A percentile compares a stretch with the other conserved stretches of the same genome.
phyloP scores from a whole-genome alignment of 2,113 vertebrate genomes.

The Nymphicus hollandicus region DNA sequence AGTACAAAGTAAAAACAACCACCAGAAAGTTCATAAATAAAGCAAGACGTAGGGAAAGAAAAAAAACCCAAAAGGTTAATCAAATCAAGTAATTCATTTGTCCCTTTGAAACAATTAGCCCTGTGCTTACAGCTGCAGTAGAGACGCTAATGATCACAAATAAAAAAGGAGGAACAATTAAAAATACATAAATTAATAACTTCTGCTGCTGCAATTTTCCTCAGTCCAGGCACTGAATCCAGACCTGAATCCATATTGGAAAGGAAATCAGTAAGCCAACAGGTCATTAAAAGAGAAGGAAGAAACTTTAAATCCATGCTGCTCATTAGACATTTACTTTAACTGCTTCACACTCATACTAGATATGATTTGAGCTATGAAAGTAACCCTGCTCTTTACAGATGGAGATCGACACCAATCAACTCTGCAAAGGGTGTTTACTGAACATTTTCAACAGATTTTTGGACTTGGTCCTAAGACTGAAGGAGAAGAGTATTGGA shows the following conservation, averaged over 20 bases:
- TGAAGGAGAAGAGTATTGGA: neutral
- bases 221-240: neutral
- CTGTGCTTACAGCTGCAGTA: neutral
- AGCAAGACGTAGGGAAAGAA: neutral
- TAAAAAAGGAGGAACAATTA: neutral
- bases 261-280: conserved; percentile 3
- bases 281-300: conserved; percentile 3
- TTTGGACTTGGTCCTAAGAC: neutral
- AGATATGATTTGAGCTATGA: neutral
- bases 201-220: neutral
- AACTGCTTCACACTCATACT: neutral
- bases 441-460: neutral
- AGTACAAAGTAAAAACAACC: neutral
- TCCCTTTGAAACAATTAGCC: neutral
- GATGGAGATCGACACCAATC: neutral
- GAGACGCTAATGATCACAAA: neutral
- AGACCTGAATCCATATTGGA: neutral
- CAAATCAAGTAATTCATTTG: neutral
- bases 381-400: neutral
- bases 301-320: neutral
- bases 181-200: neutral
- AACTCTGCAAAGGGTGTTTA: neutral
- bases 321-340: neutral
- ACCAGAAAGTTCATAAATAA: neutral
- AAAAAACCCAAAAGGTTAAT: neutral